A percentile compares a stretch with the other conserved stretches of the same genome.
Conservation (phyloP, 64 coral and sea anemone genomes). For the Astreopora myriophthalma region DNA sequence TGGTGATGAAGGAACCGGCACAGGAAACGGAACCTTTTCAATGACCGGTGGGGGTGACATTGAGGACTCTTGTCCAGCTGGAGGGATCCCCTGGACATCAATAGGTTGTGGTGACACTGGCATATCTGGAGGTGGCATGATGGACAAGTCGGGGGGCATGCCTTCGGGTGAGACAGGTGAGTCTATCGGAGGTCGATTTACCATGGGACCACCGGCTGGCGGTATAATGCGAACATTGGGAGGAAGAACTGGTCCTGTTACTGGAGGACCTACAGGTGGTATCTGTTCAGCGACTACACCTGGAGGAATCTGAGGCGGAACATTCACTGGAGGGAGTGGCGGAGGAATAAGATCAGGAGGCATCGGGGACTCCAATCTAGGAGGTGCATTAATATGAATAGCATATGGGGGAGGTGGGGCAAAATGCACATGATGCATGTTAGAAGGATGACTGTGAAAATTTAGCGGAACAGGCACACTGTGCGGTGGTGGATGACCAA, state of each 20-base stretch:
- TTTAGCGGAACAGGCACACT: not conserved
- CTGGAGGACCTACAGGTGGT: not conserved
- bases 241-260: not conserved
- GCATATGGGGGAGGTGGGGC: not conserved
- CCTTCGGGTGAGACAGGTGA: not conserved
- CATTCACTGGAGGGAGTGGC: not conserved
- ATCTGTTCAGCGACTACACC: not conserved
- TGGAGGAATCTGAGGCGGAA: not conserved
- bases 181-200: not conserved
- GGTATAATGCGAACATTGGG: not conserved
- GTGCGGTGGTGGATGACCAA: not conserved
- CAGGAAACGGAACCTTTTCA: conserved; percentile 58
- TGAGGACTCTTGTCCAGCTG: not conserved
- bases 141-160: not conserved
- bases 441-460: not conserved
- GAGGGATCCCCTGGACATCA: not conserved
- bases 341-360: not conserved
- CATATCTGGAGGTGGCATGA: conserved; percentile 2
- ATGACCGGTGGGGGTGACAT: conserved; percentile 13
- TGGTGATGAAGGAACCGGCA: conserved; percentile 44
- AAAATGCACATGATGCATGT: conserved; percentile 15
- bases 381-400: conserved; percentile 23
- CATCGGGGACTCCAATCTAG: not conserved
- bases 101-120: not conserved
- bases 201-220: not conserved